Conservation (phyloP, 2,888 invertebrate species). For the Busseola fusca region DNA sequence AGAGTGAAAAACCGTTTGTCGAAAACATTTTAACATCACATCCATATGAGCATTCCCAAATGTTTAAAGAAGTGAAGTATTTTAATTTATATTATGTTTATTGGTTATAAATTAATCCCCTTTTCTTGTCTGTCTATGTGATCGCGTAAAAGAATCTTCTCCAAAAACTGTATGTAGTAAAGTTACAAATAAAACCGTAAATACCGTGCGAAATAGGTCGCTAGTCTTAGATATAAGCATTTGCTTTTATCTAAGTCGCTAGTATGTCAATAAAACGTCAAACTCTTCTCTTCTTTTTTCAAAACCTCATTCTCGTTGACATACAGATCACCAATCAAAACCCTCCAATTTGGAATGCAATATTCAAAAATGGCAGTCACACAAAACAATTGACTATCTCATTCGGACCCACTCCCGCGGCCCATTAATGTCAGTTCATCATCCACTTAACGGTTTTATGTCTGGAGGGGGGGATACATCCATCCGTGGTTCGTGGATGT, state of each 20-base stretch:
- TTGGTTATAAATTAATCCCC: too few species aligned
- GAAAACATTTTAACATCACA: background rate
- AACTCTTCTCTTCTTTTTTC: background rate
- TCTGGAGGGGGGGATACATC: constrained; percentile 59
- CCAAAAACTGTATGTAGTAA: background rate
- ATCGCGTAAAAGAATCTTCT: background rate
- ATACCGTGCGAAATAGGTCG: background rate
- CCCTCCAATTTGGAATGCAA: constrained; percentile 28
- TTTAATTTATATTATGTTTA: too few species aligned
- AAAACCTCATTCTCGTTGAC: background rate
- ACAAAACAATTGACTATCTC: constrained; percentile 59
- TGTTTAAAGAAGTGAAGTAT: background rate
- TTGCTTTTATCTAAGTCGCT: too few species aligned
- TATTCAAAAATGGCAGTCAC: constrained; percentile 46
- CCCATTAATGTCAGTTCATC: constrained; percentile 62
- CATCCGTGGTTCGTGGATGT: constrained; percentile 44
- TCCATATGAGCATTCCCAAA: too few species aligned
- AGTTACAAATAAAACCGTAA: background rate
- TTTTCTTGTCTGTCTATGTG: background rate
- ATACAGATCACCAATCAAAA: constrained; percentile 17
- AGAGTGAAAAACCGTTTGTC: background rate
- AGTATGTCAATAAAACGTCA: background rate
- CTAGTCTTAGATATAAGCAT: too few species aligned
- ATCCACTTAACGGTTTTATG: constrained; percentile 63
- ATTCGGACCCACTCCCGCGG: constrained; percentile 37